Conservation (phyloP, 2,888 invertebrate genomes). For the Lepidonotus clava region DNA sequence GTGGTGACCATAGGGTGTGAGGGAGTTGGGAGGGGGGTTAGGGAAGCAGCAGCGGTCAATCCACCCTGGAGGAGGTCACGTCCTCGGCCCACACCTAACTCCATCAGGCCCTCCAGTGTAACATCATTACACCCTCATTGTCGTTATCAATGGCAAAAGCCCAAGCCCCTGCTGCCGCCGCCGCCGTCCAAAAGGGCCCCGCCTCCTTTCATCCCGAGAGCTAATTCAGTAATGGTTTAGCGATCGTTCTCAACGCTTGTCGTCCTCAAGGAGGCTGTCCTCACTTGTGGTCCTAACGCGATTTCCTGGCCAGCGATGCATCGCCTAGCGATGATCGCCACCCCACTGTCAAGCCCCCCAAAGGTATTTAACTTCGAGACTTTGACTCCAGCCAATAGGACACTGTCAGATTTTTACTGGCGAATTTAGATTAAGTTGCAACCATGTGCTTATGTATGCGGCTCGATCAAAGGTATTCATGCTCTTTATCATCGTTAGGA, state of each 20-base stretch:
- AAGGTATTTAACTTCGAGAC: constrained; percentile 41
- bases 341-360: background rate
- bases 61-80: background rate
- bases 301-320: constrained; percentile 6
- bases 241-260: background rate
- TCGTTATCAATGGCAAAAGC: constrained; percentile 39
- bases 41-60: too few relatives aligned
- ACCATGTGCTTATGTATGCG: too few relatives aligned
- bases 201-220: background rate
- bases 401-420: too few relatives aligned
- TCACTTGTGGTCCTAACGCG: background rate
- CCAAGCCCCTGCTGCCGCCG: background rate
- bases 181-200: constrained; percentile 13
- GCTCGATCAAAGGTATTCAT: too few relatives aligned
- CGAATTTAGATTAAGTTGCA: too few relatives aligned
- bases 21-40: too few relatives aligned
- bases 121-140: constrained; percentile 27
- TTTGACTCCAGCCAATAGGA: too few relatives aligned
- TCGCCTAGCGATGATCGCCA: constrained; percentile 19
- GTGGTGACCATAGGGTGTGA: constrained; percentile 1
- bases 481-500: too few relatives aligned
- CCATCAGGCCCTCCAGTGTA: background rate
- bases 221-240: constrained; percentile 45
- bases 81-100: background rate
- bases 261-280: background rate